Percentiles rank a stretch among this genome's conserved stretches.
Evolutionary conservation across 2,888 invertebrate species (phyloP).

Genomic region (Drosophila recens): DNA sequence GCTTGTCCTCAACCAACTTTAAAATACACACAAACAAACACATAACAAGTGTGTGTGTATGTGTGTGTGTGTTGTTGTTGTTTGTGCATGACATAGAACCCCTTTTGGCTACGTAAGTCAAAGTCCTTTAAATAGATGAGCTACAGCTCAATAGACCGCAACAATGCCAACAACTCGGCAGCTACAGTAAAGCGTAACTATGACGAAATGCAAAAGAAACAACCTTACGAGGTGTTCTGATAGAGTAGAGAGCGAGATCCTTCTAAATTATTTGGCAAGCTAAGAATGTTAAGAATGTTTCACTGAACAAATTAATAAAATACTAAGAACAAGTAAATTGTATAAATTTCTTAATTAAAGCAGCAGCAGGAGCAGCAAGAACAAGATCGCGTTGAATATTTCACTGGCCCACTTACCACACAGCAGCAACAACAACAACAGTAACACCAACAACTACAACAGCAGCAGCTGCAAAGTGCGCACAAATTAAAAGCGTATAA

Average conservation of each 20-base stretch:
- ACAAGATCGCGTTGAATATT: constrained; percentile 21
- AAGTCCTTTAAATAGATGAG: constrained; percentile 14
- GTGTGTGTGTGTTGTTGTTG: constrained; percentile 5
- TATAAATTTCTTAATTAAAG: constrained; percentile 60
- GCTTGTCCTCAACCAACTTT: constrained; percentile 40
- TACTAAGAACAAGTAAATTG: constrained; percentile 19
- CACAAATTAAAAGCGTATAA: constrained; percentile 77
- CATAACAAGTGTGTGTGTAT: constrained; percentile 15
- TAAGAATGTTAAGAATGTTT: background rate
- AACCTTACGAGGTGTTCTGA: too few species aligned
- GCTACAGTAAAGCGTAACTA: background rate
- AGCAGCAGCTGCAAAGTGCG: constrained; percentile 33
- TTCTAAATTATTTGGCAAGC: background rate
- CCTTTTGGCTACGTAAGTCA: constrained; percentile 12
- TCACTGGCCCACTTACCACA: constrained; percentile 22
- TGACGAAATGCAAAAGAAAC: background rate
- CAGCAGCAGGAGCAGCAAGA: constrained; percentile 25
- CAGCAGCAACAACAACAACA: constrained; percentile 11
- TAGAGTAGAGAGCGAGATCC: too few species aligned
- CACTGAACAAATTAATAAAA: constrained; percentile 17
- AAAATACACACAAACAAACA: background rate
- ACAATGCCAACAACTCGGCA: constrained; percentile 3
- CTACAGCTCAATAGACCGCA: background rate
- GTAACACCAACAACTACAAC: constrained; percentile 5
- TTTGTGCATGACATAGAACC: constrained; percentile 19